Percentiles rank a stretch among this genome's conserved stretches.
Conservation (phyloP, 2,113 vertebrate species). For the Meriones unguiculatus region DNA sequence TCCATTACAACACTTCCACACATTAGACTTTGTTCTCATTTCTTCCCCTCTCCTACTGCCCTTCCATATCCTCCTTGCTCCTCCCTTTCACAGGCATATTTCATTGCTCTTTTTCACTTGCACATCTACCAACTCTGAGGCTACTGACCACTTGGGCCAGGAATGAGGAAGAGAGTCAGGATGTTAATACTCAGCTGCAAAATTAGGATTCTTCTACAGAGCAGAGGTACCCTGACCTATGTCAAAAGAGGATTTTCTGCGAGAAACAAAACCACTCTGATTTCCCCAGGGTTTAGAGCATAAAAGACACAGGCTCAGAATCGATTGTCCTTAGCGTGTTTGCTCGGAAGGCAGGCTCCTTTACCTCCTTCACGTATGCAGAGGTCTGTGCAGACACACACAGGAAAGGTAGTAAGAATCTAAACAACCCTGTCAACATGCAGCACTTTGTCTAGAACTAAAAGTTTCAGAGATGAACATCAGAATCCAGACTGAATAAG, state of each 20-base stretch:
- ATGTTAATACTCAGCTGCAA: background rate
- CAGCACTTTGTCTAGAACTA: background rate
- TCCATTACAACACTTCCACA: background rate
- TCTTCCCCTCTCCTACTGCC: background rate
- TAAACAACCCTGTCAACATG: background rate
- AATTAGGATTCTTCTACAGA: background rate
- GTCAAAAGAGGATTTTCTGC: constrained; percentile 39
- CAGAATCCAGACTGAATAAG: background rate
- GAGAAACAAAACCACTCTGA: background rate
- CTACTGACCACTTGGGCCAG: background rate
- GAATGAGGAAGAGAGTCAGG: background rate
- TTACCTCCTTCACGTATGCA: background rate
- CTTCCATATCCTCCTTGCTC: too few relatives aligned
- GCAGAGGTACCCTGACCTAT: background rate
- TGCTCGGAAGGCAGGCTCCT: background rate
- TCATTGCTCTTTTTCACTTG: background rate
- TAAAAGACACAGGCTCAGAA: background rate
- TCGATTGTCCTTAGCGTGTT: background rate
- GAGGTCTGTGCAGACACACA: background rate
- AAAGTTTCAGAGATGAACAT: background rate
- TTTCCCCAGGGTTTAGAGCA: background rate
- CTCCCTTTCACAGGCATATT: background rate
- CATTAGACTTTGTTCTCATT: background rate
- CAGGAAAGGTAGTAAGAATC: background rate
- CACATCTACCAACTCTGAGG: background rate